Evolutionary conservation across 2,888 invertebrate genomes (phyloP), one percentile per base, ranked within the genome.

Genomic region (Dynastes tityus): DNA sequence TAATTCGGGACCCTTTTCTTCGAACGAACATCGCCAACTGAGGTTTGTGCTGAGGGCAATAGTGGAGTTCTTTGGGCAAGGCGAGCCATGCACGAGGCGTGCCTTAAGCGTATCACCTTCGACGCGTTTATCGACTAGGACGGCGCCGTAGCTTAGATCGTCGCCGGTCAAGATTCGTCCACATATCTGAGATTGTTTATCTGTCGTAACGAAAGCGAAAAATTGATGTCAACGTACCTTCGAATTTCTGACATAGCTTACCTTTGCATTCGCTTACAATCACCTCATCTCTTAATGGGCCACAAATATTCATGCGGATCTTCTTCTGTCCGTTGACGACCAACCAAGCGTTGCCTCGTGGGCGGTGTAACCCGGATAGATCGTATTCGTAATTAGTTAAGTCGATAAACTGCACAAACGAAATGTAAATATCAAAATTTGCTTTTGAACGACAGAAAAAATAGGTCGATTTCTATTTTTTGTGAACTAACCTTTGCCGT

Each of bases 241-340:
- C 3, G 16, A 22, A 61, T 32, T 32, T 32, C 3, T 32, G 2
- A 29, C 29, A 29, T 2, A 61, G 29, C 51, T 45, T 37, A 76
- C 76, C 51, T 53, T 51, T 40, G 11, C 76, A 76, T 45, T 45
- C 65, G 5, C 22, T 32, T 6, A 2, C n/a, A 0, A 22, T 27
- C n/a, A 4, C 32, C 32, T 32, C n/a, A 16, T 32, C 6, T 22
- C 4, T 8, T 6, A 76, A 22, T 9, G 76, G 76, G 1, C 76
- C 76, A 13, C 76, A 76, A 13, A 76, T 65, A 40, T 76, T 76
- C 53, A 76, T 76, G 6, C 49, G 32, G 1, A 76, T 65, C 11
- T 27, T 40, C n/a, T 76, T 65, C 9, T 13, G 11, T 8, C 3
- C 16, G 40, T 76, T 76, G 4, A 11, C 16, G 2, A 76, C 76